Evolutionary conservation across 2,888 invertebrate species (phyloP), one percentile per base, ranked within the genome.

Genomic region (Bibio marci): DNA sequence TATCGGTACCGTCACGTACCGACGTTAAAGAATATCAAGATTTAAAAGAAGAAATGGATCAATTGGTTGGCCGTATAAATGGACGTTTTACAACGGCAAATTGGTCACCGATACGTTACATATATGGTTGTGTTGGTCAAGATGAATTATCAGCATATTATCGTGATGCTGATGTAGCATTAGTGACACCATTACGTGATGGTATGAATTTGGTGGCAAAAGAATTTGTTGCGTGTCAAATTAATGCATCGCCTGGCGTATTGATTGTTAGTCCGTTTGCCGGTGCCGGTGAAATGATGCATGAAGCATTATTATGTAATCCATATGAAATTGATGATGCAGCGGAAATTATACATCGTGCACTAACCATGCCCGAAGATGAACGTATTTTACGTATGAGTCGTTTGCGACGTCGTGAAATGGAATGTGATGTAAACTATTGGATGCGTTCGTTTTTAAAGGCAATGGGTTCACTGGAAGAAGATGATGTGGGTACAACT

Each of bases 171-270:
- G 79, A 85, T 0, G 86, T 90, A 0, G 86, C 86, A 26, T 62
- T 90, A 30, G 87, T 90, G 1, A 88, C 88, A 0, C 90, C 90
- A 0, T 58, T 90, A 3, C 66, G 90, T 38, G 88, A 88, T 51
- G 87, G 86, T 37, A 90, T 90, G 88, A 90, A 90, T 61, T 67
- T 90, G 39, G 88, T 90, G 0, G 88, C 88, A 7, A 90, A 90
- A 56, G 90, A 90, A 58, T 90, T 86, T 54, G 88, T 88, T 2
- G 90, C 90, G 2, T 88, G 88, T 52, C 87, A 90, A 61, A 86
- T 87, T 27, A 86, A 86, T 51, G 72, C 72, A 18, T 77, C 81
- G 0, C 86, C 81, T 0, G 90, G 90, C 3, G 88, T 90, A 1
- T 62, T 90, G 28, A 81, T 90, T 37, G 77, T 90, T 8, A 88